Percentiles rank a stretch among this genome's conserved stretches.
These are phyloP conservation scores for Caenorhabditis panamensis DNA, from an alignment of 2,888 invertebrate species.

Conservation along the genomic window DNA sequence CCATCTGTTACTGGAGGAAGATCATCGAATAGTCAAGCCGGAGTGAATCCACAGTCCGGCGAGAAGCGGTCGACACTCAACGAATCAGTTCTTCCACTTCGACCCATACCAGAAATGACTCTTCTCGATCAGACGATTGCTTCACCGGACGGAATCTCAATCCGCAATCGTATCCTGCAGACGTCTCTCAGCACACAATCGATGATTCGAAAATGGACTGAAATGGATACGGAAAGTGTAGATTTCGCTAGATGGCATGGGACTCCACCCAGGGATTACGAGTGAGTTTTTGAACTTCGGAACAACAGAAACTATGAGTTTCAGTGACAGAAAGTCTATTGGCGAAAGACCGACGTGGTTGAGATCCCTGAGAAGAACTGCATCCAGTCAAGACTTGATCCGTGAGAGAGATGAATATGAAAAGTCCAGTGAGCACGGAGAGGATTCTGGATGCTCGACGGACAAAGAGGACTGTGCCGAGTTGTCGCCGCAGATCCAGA, in stretches of 20 bases:
- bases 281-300: slow-evolving; percentile 24
- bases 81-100: slow-evolving; percentile 47
- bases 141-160: slow-evolving; percentile 23
- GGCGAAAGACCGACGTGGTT: slow-evolving; percentile 54
- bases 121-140: slow-evolving; percentile 66
- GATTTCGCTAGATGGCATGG: slow-evolving; percentile 55
- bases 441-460: slow-evolving; percentile 56
- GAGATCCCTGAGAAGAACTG: slow-evolving; percentile 57
- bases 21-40: slow-evolving; percentile 23
- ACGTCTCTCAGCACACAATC: slow-evolving; percentile 41
- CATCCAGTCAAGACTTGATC: slow-evolving; percentile 48
- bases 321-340: not conserved
- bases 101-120: slow-evolving; percentile 73
- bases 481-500: slow-evolving; percentile 37
- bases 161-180: slow-evolving; percentile 46
- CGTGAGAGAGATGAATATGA: slow-evolving; percentile 27
- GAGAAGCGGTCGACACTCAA: slow-evolving; percentile 49
- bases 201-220: slow-evolving; percentile 56
- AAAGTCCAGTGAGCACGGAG: not conserved
- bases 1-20: slow-evolving; percentile 1
- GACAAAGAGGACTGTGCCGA: slow-evolving; percentile 3
- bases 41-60: slow-evolving; percentile 23
- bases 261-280: slow-evolving; percentile 65
- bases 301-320: not conserved
- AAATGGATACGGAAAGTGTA: slow-evolving; percentile 39